A percentile compares a stretch with the other conserved stretches of the same genome.
Conservation (phyloP, 2,113 vertebrate species). For the Sebastes schlegelii region DNA sequence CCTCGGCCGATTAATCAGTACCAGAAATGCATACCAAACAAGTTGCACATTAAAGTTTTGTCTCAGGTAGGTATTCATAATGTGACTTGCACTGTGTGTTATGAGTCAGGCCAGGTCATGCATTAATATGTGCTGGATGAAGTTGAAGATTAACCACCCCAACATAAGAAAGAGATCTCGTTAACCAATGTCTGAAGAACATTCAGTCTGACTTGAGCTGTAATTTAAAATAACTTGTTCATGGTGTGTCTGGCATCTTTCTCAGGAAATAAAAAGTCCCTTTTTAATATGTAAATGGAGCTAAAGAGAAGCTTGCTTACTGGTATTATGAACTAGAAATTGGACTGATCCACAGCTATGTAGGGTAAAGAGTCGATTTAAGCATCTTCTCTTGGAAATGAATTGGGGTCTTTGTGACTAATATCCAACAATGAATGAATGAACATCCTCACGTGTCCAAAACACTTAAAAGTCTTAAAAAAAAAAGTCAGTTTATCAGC, state of each 20-base stretch:
- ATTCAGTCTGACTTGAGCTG: background rate
- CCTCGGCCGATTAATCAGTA: background rate
- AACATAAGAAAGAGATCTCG: background rate
- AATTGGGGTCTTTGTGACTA: conserved; percentile 17
- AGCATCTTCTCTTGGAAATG: background rate
- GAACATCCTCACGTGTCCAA: background rate
- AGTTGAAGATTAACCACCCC: conserved; percentile 23
- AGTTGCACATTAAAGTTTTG: background rate
- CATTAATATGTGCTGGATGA: background rate
- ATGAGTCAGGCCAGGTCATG: background rate
- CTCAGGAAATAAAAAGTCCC: background rate
- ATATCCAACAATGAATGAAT: background rate
- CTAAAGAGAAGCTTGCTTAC: background rate
- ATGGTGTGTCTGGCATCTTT: background rate
- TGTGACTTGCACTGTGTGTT: background rate
- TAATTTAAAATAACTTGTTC: background rate
- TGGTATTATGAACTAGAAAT: background rate
- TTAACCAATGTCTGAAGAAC: background rate
- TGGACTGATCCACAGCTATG: background rate
- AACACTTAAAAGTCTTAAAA: background rate
- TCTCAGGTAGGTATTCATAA: background rate
- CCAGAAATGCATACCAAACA: background rate
- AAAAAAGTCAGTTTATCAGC: background rate
- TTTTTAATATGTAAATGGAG: background rate
- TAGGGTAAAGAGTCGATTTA: background rate